These are phyloP conservation scores for Rhagologus leucostigma DNA, from an alignment of 2,113 vertebrate species.

Conservation along the genomic window DNA sequence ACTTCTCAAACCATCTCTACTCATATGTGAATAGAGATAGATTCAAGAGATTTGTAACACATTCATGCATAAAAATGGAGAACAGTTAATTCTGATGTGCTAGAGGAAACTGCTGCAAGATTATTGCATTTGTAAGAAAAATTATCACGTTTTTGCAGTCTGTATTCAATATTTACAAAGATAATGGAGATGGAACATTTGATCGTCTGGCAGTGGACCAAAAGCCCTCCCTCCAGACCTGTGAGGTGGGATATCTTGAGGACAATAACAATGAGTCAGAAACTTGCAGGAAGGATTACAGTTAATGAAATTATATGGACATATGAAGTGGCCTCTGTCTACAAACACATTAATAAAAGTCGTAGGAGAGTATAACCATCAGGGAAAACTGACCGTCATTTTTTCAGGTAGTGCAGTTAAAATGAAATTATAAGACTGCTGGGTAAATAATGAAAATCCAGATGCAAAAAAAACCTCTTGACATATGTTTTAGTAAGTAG, in stretches of 20 bases:
- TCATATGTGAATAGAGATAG: neutral
- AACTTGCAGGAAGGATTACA: neutral
- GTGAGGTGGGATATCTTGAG: neutral
- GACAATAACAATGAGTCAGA: neutral
- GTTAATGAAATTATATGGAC: neutral
- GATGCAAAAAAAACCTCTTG: neutral
- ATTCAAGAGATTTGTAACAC: neutral
- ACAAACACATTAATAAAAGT: neutral
- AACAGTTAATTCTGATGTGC: neutral
- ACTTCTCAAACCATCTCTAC: neutral
- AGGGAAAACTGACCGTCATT: neutral
- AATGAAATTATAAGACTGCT: neutral
- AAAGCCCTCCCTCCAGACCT: neutral
- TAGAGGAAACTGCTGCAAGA: neutral
- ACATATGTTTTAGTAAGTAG: neutral
- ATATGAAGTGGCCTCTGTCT: neutral
- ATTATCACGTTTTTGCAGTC: neutral
- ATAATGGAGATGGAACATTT: neutral
- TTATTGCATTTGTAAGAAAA: neutral
- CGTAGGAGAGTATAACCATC: neutral
- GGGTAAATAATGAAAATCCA: neutral
- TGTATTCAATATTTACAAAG: neutral
- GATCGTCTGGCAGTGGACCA: neutral
- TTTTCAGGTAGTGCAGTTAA: neutral
- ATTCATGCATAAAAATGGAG: neutral